Conservation (phyloP, 2,113 vertebrate species). For the Apodemus speciosus region DNA sequence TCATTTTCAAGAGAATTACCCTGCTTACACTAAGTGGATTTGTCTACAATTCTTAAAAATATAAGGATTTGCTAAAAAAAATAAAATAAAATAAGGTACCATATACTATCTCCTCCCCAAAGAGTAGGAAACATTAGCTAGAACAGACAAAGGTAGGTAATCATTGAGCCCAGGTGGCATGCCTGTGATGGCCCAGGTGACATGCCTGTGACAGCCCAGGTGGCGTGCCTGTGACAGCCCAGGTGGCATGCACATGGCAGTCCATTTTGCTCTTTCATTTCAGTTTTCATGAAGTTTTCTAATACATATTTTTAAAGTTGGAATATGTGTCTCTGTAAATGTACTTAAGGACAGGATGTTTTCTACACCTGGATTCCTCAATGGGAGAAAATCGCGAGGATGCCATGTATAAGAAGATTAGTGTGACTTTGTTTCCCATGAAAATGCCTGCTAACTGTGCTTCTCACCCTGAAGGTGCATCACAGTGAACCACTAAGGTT, state of each 20-base stretch:
- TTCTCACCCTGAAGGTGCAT: conserved; percentile 52
- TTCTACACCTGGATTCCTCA: conserved; percentile 56
- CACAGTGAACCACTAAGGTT: conserved; percentile 56
- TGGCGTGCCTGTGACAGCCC: too few species aligned
- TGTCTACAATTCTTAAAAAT: conserved; percentile 10
- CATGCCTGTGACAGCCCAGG: too few species aligned
- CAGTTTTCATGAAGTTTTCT: not conserved
- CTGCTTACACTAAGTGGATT: not conserved
- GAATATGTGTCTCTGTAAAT: conserved; percentile 21
- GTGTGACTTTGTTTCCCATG: conserved; percentile 51
- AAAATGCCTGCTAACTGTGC: conserved; percentile 53
- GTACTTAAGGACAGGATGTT: conserved; percentile 45
- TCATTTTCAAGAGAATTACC: conserved; percentile 1
- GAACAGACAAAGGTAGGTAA: not conserved
- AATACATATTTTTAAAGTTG: conserved; percentile 34
- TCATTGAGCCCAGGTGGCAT: not conserved
- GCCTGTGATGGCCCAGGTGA: not conserved
- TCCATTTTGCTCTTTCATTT: not conserved
- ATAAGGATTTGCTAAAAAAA: conserved; percentile 16
- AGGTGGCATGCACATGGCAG: too few species aligned
- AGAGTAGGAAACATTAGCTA: not conserved
- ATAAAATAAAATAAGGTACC: conserved; percentile 14
- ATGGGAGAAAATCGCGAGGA: conserved; percentile 36
- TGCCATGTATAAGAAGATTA: conserved; percentile 37
- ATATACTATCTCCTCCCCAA: not conserved